Evolutionary conservation across 2,113 vertebrate genomes (phyloP).

Genomic region (Phainopepla nitens): DNA sequence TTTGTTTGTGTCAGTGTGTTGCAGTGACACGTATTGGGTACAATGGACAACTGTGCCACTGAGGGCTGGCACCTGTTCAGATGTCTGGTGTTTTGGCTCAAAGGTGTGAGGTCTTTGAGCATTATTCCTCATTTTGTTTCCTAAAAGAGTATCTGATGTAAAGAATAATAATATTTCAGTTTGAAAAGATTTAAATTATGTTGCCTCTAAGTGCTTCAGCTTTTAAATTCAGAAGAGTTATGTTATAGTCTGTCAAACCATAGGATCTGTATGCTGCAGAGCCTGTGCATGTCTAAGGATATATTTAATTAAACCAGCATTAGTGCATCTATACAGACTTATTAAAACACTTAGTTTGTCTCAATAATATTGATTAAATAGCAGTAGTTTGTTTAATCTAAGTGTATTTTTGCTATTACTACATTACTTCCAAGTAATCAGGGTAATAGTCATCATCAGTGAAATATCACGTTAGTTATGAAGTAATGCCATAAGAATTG

Average conservation of each 20-base stretch:
- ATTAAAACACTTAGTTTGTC: slow-evolving; percentile 79
- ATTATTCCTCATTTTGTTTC: not conserved
- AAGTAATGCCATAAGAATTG: slow-evolving; percentile 95
- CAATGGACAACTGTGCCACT: not conserved
- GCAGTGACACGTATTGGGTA: not conserved
- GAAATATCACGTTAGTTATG: slow-evolving; percentile 87
- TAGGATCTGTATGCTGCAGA: not conserved
- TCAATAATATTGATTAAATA: slow-evolving; percentile 80
- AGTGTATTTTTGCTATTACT: slow-evolving; percentile 85
- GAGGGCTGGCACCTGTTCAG: not conserved
- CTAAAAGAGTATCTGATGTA: not conserved
- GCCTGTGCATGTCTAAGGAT: slow-evolving; percentile 33
- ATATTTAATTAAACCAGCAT: slow-evolving; percentile 74
- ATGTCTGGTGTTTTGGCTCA: not conserved
- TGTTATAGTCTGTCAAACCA: not conserved
- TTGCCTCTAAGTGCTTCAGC: not conserved
- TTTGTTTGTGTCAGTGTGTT: not conserved
- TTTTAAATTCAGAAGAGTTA: slow-evolving; percentile 8
- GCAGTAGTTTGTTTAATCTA: slow-evolving; percentile 81
- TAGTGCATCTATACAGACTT: slow-evolving; percentile 72
- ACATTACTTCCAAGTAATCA: slow-evolving; percentile 82
- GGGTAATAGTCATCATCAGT: slow-evolving; percentile 84
- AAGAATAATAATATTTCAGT: not conserved
- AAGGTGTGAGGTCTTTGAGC: not conserved
- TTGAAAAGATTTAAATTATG: not conserved